These are phyloP conservation scores for Tinea trinotella DNA, from an alignment of 2,888 invertebrate genomes.

Conservation along the genomic window DNA sequence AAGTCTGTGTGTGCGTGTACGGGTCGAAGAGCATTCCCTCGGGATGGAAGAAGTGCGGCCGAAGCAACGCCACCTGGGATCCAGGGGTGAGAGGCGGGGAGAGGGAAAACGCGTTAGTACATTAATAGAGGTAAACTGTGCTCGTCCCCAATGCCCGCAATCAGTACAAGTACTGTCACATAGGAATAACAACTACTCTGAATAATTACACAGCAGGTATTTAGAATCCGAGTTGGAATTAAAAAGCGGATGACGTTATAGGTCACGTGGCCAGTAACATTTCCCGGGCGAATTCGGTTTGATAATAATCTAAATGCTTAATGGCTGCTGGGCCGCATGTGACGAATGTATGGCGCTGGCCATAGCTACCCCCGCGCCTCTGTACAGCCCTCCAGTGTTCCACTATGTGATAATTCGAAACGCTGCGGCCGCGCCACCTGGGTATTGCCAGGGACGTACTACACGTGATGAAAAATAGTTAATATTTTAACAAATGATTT, in stretches of 20 bases:
- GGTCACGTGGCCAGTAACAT: not conserved
- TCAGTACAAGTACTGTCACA: not conserved
- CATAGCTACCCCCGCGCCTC: slow-evolving; percentile 23
- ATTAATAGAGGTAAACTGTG: slow-evolving; percentile 42
- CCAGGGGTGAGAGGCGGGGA: slow-evolving; percentile 24
- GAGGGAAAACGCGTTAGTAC: slow-evolving; percentile 31
- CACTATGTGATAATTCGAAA: slow-evolving; percentile 74
- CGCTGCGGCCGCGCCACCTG: slow-evolving; percentile 73
- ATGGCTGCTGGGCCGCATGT: slow-evolving; percentile 71
- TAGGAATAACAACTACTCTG: not conserved
- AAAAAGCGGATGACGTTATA: not conserved
- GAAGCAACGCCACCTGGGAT: slow-evolving; percentile 63
- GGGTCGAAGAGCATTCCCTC: slow-evolving; percentile 47
- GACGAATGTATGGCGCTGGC: slow-evolving; percentile 66
- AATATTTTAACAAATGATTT: too few relatives aligned
- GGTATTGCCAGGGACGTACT: slow-evolving; percentile 63
- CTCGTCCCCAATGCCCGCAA: slow-evolving; percentile 25
- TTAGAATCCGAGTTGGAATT: not conserved
- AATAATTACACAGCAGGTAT: not conserved
- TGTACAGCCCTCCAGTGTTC: slow-evolving; percentile 45
- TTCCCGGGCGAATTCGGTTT: not conserved
- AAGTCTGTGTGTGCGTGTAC: slow-evolving; percentile 35
- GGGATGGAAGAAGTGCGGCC: slow-evolving; percentile 65
- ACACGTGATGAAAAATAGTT: slow-evolving; percentile 21
- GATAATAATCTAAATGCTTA: slow-evolving; percentile 65